Conservation (phyloP, 2,797 vertebrate genomes). For the Saxicola maurus region DNA sequence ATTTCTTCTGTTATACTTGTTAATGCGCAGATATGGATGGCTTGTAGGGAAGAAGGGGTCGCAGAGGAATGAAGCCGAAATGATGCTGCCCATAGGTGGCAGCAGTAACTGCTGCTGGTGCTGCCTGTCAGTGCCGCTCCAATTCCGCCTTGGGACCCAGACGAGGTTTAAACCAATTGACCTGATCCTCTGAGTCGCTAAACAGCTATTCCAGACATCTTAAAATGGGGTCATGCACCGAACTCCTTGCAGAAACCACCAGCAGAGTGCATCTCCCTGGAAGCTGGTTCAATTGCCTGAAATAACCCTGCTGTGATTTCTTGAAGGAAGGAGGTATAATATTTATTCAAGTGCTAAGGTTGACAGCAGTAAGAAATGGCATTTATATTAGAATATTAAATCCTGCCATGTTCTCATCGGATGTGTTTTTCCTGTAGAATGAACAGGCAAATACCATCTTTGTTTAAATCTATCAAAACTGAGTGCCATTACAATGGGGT, state of each 20-base stretch:
- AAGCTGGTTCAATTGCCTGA: background rate
- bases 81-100: constrained; percentile 52
- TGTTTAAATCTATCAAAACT: background rate
- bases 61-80: background rate
- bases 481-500: background rate
- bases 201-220: background rate
- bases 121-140: background rate
- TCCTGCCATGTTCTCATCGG: background rate
- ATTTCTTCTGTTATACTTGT: background rate
- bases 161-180: background rate
- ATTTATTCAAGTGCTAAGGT: background rate
- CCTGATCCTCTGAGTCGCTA: background rate
- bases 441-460: background rate
- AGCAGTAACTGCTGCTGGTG: constrained; percentile 32
- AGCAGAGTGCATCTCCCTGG: background rate
- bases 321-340: background rate
- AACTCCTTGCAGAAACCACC: background rate
- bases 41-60: background rate
- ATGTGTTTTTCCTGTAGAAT: background rate
- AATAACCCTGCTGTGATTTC: background rate
- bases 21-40: background rate
- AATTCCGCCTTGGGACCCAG: background rate
- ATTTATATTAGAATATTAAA: constrained; percentile 8
- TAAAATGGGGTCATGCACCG: background rate
- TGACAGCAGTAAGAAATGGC: background rate